Conservation (phyloP, 2,113 vertebrate species). For the Centropus bengalensis region DNA sequence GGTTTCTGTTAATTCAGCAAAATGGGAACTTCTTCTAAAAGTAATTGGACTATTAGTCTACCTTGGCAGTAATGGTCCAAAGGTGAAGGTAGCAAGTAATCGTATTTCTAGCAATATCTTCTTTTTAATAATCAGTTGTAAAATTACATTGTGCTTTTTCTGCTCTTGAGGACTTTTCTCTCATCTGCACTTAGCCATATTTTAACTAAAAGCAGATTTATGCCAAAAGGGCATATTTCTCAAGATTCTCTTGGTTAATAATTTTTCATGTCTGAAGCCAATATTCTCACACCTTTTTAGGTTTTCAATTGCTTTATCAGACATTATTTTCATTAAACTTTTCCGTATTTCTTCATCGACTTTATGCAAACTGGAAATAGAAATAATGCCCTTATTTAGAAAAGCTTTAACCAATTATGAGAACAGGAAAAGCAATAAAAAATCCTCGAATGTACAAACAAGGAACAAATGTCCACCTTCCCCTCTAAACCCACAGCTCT, state of each 20-base stretch:
- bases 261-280: neutral
- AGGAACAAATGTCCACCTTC: neutral
- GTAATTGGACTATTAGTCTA: conserved; percentile 58
- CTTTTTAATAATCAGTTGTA: conserved; percentile 32
- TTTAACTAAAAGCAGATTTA: conserved; percentile 11
- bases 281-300: neutral
- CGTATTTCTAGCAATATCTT: neutral
- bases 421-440: neutral
- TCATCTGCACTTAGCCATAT: neutral
- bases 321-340: conserved; percentile 5
- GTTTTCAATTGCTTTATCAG: neutral
- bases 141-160: neutral
- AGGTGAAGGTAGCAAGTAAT: conserved; percentile 28
- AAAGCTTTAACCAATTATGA: neutral
- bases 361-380: neutral
- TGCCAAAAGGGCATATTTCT: conserved; percentile 29
- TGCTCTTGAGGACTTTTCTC: conserved; percentile 15
- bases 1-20: conserved; percentile 65
- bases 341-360: neutral
- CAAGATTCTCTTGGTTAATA: neutral
- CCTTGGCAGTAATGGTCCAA: conserved; percentile 38
- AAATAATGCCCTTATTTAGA: neutral
- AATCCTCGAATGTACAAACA: neutral
- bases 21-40: conserved; percentile 21
- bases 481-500: neutral